phyloP scores from a whole-genome alignment of 2,888 invertebrate species.

The Bhutanitis thaidina region DNA sequence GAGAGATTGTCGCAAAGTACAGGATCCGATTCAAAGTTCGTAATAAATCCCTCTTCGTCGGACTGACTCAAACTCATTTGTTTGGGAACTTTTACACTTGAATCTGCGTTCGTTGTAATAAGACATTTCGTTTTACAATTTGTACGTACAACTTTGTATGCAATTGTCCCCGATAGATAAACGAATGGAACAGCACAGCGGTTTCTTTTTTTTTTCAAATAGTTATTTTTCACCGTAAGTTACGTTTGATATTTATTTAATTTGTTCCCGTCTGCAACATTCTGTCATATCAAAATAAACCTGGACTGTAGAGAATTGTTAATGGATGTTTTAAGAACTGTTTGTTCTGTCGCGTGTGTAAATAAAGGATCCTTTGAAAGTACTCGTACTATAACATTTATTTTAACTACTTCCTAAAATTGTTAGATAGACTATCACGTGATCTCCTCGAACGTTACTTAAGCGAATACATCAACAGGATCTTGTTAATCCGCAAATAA shows the following conservation, averaged over 20 bases:
- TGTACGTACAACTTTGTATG: slow-evolving; percentile 4
- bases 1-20: slow-evolving; percentile 8
- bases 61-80: slow-evolving; percentile 14
- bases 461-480: not conserved
- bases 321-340: too few species aligned
- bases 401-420: too few species aligned
- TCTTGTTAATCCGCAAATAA: not conserved
- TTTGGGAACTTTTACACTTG: slow-evolving; percentile 12
- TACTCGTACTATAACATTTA: too few species aligned
- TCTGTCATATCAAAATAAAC: too few species aligned
- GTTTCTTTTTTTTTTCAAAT: too few species aligned
- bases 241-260: too few species aligned
- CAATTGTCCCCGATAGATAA: not conserved
- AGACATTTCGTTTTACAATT: slow-evolving; percentile 6
- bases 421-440: too few species aligned
- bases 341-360: too few species aligned
- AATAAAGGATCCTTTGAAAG: too few species aligned
- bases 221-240: too few species aligned
- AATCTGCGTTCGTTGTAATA: slow-evolving; percentile 1
- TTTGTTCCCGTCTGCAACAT: too few species aligned
- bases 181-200: not conserved
- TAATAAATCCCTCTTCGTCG: slow-evolving; percentile 15
- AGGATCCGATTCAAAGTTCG: slow-evolving; percentile 16
- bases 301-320: too few species aligned
- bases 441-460: not conserved